These are phyloP conservation scores for Mus musculus DNA, from an alignment of 2,113 vertebrate species.

Conservation along the genomic window DNA sequence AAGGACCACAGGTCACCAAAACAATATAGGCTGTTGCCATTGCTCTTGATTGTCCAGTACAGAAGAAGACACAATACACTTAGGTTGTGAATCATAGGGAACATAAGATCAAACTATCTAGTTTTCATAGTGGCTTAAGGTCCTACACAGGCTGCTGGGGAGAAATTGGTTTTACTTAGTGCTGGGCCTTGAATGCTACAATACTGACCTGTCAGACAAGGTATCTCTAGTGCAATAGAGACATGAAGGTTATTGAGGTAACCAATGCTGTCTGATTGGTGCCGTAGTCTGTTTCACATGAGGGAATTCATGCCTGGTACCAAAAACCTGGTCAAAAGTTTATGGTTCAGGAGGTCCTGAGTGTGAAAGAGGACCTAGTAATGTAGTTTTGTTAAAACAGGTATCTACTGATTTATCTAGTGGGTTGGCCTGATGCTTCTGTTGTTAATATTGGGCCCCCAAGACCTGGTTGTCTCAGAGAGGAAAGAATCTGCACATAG, in stretches of 20 bases:
- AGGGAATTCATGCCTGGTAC: not conserved
- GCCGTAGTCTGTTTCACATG: not conserved
- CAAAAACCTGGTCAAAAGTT: not conserved
- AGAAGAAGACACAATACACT: not conserved
- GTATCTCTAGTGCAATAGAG: not conserved
- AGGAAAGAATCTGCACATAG: too few relatives aligned
- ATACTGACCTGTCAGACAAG: not conserved
- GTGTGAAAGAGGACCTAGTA: not conserved
- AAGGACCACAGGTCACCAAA: not conserved
- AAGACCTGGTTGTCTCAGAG: too few relatives aligned
- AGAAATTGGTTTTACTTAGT: not conserved
- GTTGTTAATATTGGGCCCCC: too few relatives aligned
- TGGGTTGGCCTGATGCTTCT: too few relatives aligned
- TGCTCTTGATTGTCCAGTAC: not conserved
- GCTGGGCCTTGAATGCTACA: not conserved
- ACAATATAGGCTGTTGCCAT: not conserved
- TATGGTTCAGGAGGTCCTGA: not conserved
- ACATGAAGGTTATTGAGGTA: not conserved
- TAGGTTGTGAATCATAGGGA: not conserved
- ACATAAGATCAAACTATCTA: not conserved
- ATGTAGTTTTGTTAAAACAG: not conserved
- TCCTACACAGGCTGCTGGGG: not conserved
- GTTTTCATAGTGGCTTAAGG: not conserved
- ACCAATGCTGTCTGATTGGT: not conserved
- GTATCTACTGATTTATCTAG: too few relatives aligned